These are phyloP conservation scores for Gnatocerus cornutus DNA, from an alignment of 2,888 invertebrate genomes.

Conservation along the genomic window DNA sequence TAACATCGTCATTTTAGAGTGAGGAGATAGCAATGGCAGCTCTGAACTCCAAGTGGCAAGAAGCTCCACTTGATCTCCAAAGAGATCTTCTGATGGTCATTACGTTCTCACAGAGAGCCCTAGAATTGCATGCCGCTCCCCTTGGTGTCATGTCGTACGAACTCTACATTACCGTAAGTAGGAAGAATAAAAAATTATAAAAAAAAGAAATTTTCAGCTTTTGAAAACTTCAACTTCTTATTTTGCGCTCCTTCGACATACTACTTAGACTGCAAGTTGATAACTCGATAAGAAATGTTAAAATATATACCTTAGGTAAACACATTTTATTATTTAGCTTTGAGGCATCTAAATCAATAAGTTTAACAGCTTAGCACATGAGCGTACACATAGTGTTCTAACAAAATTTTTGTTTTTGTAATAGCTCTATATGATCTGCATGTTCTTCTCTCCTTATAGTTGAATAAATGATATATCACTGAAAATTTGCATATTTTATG, in stretches of 20 bases:
- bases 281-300: too few species aligned
- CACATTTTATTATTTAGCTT: too few species aligned
- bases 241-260: conserved; percentile 15
- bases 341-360: too few species aligned
- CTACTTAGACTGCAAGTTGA: too few species aligned
- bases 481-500: too few species aligned
- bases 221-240: conserved; percentile 16
- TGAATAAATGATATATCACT: too few species aligned
- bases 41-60: conserved; percentile 9
- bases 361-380: too few species aligned
- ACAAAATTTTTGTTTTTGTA: too few species aligned
- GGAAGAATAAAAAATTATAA: neutral
- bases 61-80: neutral
- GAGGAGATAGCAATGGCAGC: neutral
- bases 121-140: neutral
- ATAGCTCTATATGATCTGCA: too few species aligned
- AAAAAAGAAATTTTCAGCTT: neutral
- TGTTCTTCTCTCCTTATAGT: too few species aligned
- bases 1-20: neutral
- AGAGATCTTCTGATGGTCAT: conserved; percentile 2
- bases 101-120: neutral
- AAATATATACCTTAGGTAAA: too few species aligned
- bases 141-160: conserved; percentile 2
- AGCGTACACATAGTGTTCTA: too few species aligned
- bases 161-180: neutral